Base-by-base conservation (phyloP, 2,888 invertebrate species). In the Smittia sp. region DNA sequence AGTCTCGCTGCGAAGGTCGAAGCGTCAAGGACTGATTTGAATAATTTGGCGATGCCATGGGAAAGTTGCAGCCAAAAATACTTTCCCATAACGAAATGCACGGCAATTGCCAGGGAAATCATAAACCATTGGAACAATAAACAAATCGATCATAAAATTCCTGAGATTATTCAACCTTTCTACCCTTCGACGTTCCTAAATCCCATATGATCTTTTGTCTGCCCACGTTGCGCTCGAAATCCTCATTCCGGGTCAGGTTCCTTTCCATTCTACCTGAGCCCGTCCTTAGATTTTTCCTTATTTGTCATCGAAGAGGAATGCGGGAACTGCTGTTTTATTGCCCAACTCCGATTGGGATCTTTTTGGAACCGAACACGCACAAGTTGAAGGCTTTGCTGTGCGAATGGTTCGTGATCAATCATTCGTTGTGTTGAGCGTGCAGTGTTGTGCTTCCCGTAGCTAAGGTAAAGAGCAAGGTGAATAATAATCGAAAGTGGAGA, bases 91-190 rank as follows among this genome's bases (percentile, higher is more conserved):
- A 54, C 69, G 24, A 25, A 54, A 69, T 24, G 24, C 18, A 32
- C 38, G n/a, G 46, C 69, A 54, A 54, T 54, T 69, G 39, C 32
- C 66, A 68, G 69, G 69, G 69, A 69, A 69, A 72, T 72, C 72
- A 62, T 62, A 62, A 63, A 54, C 52, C 62, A 72, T 54, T 70
- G 32, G 20, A 54, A 32, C 52, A 70, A 70, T 70, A 52, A 70
- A 54, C 41, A 54, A 46, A 70, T 70, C 52, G 52, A 70, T 70
- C 69, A 70, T 70, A 70, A 70, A 70, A 70, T 70, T 70, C 69
- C 69, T 7, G 52, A 68, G 69, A 70, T 70, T 70, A 70, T 58
- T 70, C 69, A 70, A 70, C 69, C 69, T 70, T 70, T 70, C 24
- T n/a, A n/a, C 32, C 69, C 52, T 70, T 70, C 54, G 7, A 22